Base-by-base conservation (phyloP, 2,797 vertebrate species). In the Muscicapa comitata region DNA sequence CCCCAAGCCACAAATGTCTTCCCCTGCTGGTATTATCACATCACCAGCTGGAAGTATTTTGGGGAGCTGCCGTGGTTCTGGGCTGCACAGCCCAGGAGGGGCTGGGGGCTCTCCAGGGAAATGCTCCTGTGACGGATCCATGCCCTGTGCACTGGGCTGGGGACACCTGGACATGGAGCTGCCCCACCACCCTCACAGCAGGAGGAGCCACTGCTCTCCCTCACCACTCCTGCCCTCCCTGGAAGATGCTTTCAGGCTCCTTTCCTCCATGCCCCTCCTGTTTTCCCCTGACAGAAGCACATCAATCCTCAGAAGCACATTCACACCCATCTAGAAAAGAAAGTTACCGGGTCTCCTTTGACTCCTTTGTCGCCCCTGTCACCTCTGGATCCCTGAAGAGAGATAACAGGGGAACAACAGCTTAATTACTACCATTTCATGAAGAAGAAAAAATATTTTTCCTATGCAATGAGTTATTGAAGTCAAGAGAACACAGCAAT, bases 271-370 rank as follows among this genome's bases (percentile, higher is more conserved):
- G 37, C 2, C 2, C 1, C 31, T 59, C 38, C 31, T 28, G 12
- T 0, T 11, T 67, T 93, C 54, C 33, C 10, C 40, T 47, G 6
- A 61, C 42, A 86, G 59, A 79, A 79, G 5, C 28, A 50, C 11
- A 1, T 6, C 15, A 53, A 15, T 54, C 19, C 37, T 54, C 50
- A 42, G 2, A 14, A 13, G 13, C 16, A 38, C 1, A 3, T 38
- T 87, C 54, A 37, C 28, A 77, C 42, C 2, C 47, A 33, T 35
- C 21, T 58, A 33, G 54, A 55, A 93, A 84, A 75, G 19, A 77
- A 87, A 91, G 89, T 96, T 96, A 99, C 99, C 98, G 99, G 99
- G 86, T 99, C 99, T 81, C 99, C 99, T 98, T 99, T 99, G 91
- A 97, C 96, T 90, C 99, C 99, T 79, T 93, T 93, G 87, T 98